Base-by-base conservation (phyloP, 2,113 vertebrate species). In the Grallaria varia region DNA sequence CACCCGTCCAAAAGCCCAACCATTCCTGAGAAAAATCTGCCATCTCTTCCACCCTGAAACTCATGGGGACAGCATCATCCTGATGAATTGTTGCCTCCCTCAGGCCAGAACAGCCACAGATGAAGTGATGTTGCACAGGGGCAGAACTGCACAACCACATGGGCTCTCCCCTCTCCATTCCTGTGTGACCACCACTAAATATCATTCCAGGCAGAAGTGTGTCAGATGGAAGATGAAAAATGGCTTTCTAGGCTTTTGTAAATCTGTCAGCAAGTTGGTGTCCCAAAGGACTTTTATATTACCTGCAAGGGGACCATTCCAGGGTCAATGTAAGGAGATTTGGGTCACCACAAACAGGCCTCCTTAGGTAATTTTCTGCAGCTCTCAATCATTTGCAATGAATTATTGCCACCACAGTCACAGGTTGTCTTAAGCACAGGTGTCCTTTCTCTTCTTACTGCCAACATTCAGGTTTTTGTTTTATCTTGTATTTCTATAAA, bases 141-240 rank as follows among this genome's bases (percentile, higher is more conserved):
- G 10, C 67, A 37, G 30, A 37, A 18, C 67, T 90, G 47, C 20
- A 6, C 16, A 59, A 37, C 44, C 0, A 0, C 5, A 17, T 0
- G 0, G 45, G 42, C 22, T 58, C 63, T 66, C 13, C 37, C 20
- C 42, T 84, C 63, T 53, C 89, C 2, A 0, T 45, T 53, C 15
- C n/a, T 45, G 3, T 13, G 50, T 66, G 50, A 73, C 53, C 79
- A 62, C 53, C 27, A 37, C 56, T 56, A 39, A 42, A 39, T 15
- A 64, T 7, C 30, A 25, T 11, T 74, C 28, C 42, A 74, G 80
- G 25, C n/a, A 81, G 84, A 80, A 59, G 74, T 4, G 22, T 24
- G 25, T 23, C 47, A 40, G 40, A n/a, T 18, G n/a, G 31, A 81
- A 12, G 13, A 21, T 40, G 77, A 59, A 50, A 87, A 87, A 10